Percentiles rank a stretch among this genome's conserved stretches.
Evolutionary conservation across 2,888 invertebrate species (phyloP).

Genomic region (Drosophila pseudotalamancana): DNA sequence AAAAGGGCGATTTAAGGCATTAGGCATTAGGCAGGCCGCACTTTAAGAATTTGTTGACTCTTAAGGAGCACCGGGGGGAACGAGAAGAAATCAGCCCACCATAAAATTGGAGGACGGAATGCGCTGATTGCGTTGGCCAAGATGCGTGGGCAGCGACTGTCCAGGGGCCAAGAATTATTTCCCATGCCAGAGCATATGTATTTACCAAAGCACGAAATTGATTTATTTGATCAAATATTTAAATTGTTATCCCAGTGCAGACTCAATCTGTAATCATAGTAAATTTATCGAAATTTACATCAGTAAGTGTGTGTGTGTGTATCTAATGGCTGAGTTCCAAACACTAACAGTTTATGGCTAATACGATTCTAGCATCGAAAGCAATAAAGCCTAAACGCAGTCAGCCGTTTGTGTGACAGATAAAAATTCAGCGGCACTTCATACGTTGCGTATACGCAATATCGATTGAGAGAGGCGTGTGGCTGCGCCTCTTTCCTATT

Average conservation of each 20-base stretch:
- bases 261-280: slow-evolving; percentile 6
- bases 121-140: not conserved
- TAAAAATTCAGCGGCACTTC: slow-evolving; percentile 43
- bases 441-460: slow-evolving; percentile 67
- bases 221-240: slow-evolving; percentile 24
- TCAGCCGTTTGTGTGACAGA: slow-evolving; percentile 44
- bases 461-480: slow-evolving; percentile 59
- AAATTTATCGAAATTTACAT: slow-evolving; percentile 32
- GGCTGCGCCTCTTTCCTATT: slow-evolving; percentile 6
- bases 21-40: slow-evolving; percentile 49
- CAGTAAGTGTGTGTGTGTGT: slow-evolving; percentile 16
- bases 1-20: slow-evolving; percentile 49
- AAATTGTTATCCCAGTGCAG: slow-evolving; percentile 7
- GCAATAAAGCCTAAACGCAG: slow-evolving; percentile 63
- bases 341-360: slow-evolving; percentile 67
- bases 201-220: slow-evolving; percentile 64
- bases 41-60: slow-evolving; percentile 32
- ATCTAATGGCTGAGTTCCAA: slow-evolving; percentile 34
- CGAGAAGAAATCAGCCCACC: slow-evolving; percentile 34
- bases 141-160: slow-evolving; percentile 18
- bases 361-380: slow-evolving; percentile 68
- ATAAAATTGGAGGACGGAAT: slow-evolving; percentile 33
- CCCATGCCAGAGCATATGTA: slow-evolving; percentile 49
- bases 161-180: not conserved
- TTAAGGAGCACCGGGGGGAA: slow-evolving; percentile 9